phyloP scores from a whole-genome alignment of 2,888 invertebrate species.

The Mimas tiliae region DNA sequence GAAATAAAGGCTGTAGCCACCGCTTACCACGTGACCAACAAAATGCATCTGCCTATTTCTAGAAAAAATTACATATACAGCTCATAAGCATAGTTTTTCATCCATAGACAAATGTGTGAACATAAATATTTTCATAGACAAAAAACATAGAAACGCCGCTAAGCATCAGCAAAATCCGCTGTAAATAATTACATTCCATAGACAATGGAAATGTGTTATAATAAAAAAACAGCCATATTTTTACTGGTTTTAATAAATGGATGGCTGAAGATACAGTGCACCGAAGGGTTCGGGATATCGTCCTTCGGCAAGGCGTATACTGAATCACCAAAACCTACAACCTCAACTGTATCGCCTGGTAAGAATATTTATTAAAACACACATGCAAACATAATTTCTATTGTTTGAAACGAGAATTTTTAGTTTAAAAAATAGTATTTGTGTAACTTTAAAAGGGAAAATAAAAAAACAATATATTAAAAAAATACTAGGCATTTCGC shows the following conservation, averaged over 20 bases:
- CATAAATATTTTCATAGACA: not conserved
- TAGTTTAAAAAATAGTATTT: not conserved
- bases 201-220: conserved; percentile 36
- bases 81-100: not conserved
- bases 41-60: conserved; percentile 19
- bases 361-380: conserved; percentile 48
- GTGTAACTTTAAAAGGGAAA: no score
- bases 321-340: conserved; percentile 69
- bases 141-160: not conserved
- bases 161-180: not conserved
- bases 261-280: conserved; percentile 52
- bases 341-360: conserved; percentile 71
- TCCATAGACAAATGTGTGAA: not conserved
- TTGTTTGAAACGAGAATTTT: not conserved
- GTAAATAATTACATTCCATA: not conserved
- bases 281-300: conserved; percentile 69
- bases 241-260: conserved; percentile 52
- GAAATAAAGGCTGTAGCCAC: not conserved
- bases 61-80: not conserved
- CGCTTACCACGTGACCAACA: not conserved
- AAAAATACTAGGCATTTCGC: no score
- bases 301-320: conserved; percentile 77
- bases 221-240: conserved; percentile 41
- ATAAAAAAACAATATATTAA: no score
- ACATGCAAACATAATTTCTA: not conserved